Evolutionary conservation across 1,140 invertebrate species (phyloP), one percentile per base, ranked within the genome.

Genomic region (Archivesica marissinica): DNA sequence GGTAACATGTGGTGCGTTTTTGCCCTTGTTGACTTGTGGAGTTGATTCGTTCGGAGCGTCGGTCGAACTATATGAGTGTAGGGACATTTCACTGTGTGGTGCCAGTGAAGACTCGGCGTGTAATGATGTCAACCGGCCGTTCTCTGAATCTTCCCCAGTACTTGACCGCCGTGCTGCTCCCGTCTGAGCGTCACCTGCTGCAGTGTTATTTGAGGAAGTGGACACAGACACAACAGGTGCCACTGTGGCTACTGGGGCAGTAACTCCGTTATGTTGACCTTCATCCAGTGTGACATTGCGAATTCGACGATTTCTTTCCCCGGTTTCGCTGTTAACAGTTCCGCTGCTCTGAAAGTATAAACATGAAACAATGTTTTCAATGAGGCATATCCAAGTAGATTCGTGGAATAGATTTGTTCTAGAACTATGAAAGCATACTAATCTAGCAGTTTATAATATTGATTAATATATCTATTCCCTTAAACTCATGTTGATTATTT

Each of bases 281-380:
- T 74, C 64, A 17, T 83, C 80, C 33, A 33, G 23, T 11, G 66
- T 11, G 23, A 83, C 13, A n/a, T 25, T 61, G 1, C 41, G 44
- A 17, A 81, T 33, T 20, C 70, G 28, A 23, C 80, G 68, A 33
- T 83, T 30, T 74, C 41, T 74, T 64, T 83, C 80, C 4, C 80
- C 80, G 2, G 80, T 83, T 28, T 83, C 80, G 35, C 80, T 83
- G 70, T 83, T 83, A 1, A 83, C 38, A 4, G 80, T 83, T 39
- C 80, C 80, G 28, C 80, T 83, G 39, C 80, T 83, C 80, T 83
- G 25, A 56, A 81, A 72, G 9, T 33, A 33, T 33, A 30, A n/a
- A n/a, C n/a, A n/a, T n/a, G n/a, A n/a, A n/a, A n/a, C n/a, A n/a
- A n/a, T n/a, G n/a, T n/a, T n/a, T n/a, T n/a, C n/a, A n/a, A n/a